phyloP scores from a whole-genome alignment of 2,113 vertebrate species.

The Noturus placidus region DNA sequence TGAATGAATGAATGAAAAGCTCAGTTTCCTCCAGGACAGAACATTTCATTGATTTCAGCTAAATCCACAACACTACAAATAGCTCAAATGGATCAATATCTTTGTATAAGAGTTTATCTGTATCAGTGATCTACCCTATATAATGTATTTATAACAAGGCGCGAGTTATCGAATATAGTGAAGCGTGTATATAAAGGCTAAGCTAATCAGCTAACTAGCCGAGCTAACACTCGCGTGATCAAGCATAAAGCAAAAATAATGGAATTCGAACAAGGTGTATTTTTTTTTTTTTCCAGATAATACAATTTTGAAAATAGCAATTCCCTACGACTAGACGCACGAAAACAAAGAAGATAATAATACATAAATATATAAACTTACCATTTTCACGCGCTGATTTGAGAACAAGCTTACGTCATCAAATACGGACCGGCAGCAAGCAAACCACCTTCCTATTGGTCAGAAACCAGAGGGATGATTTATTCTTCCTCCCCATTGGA shows the following conservation, averaged over 20 bases:
- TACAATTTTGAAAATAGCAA: too few species aligned
- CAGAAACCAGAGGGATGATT: background rate
- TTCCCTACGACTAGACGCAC: background rate
- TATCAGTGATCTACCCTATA: background rate
- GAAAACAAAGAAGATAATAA: background rate
- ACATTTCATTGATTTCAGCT: background rate
- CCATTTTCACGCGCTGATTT: conserved; percentile 47
- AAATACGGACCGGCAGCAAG: background rate
- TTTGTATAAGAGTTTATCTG: background rate
- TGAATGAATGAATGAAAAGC: background rate
- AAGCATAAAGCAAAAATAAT: background rate
- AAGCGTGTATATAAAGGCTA: background rate
- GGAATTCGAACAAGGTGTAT: background rate
- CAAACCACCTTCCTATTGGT: conserved; percentile 34
- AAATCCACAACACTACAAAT: background rate
- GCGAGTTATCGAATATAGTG: too few species aligned
- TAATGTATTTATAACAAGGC: background rate
- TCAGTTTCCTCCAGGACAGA: too few species aligned
- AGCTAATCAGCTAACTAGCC: conserved; percentile 14
- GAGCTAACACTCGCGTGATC: too few species aligned
- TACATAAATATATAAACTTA: conserved; percentile 1
- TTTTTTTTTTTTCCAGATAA: background rate
- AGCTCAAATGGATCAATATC: background rate
- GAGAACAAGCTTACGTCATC: conserved; percentile 16
- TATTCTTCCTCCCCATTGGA: conserved; percentile 12